A percentile compares a stretch with the other conserved stretches of the same genome.
Conservation (phyloP, 2,888 invertebrate species). For the Idaea straminata region DNA sequence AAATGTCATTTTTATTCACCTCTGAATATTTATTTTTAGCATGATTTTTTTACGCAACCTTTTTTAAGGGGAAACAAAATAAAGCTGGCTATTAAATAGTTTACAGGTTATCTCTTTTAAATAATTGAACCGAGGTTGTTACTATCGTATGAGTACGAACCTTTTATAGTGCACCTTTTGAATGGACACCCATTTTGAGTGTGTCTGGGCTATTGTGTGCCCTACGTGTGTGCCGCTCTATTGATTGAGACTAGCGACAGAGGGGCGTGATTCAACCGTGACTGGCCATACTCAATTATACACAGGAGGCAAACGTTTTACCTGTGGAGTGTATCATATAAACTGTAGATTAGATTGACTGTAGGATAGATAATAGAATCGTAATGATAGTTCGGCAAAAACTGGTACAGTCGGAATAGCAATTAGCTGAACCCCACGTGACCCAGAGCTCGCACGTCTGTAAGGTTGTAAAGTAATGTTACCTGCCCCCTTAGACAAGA, state of each 20-base stretch:
- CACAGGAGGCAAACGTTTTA: slow-evolving; percentile 22
- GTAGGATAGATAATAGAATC: neutral
- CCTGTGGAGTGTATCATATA: slow-evolving; percentile 8
- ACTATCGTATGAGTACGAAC: slow-evolving; percentile 11
- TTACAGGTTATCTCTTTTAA: neutral
- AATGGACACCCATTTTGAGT: slow-evolving; percentile 34
- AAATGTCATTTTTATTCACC: too few relatives aligned
- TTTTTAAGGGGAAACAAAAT: too few relatives aligned
- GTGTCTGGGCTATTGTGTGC: slow-evolving; percentile 48
- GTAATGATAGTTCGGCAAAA: neutral
- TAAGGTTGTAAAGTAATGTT: too few relatives aligned
- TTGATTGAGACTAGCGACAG: slow-evolving; percentile 63
- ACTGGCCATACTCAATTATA: slow-evolving; percentile 38
- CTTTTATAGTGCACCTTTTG: slow-evolving; percentile 28
- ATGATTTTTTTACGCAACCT: too few relatives aligned
- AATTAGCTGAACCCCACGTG: too few relatives aligned
- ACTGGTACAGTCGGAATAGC: neutral
- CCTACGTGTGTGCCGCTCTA: slow-evolving; percentile 49
- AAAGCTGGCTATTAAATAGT: too few relatives aligned
- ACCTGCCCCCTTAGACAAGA: too few relatives aligned
- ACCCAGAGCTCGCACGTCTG: too few relatives aligned
- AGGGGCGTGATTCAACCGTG: slow-evolving; percentile 67
- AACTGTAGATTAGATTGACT: neutral
- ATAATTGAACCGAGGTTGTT: neutral
- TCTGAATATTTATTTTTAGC: too few relatives aligned